These are phyloP conservation scores for Paralvinella palmiformis DNA, from an alignment of 1,140 invertebrate species.

Conservation along the genomic window DNA sequence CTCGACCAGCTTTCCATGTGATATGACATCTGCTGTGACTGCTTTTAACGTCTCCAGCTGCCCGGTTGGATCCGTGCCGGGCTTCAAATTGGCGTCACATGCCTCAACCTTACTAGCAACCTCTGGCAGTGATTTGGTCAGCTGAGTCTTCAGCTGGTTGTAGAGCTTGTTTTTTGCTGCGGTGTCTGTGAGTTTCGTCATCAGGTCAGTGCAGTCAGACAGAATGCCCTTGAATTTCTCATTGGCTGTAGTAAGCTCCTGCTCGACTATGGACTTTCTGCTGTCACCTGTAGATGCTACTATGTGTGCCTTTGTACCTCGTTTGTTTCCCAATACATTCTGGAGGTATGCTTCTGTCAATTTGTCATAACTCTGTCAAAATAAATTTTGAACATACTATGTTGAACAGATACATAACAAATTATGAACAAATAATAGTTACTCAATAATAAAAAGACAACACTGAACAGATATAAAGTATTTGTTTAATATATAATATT, in stretches of 20 bases:
- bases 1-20: slow-evolving; percentile 14
- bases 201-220: slow-evolving; percentile 7
- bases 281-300: not conserved
- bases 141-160: not conserved
- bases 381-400: too few species aligned
- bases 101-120: not conserved
- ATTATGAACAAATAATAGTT: too few species aligned
- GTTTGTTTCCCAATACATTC: too few species aligned
- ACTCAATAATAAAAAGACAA: too few species aligned
- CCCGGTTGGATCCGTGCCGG: not conserved
- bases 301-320: too few species aligned
- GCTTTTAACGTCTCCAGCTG: slow-evolving; percentile 10
- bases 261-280: not conserved
- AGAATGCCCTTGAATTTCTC: not conserved
- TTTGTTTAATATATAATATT: too few species aligned
- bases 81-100: not conserved
- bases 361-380: too few species aligned
- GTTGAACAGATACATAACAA: too few species aligned
- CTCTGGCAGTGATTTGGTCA: slow-evolving; percentile 5
- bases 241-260: not conserved
- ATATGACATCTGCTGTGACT: slow-evolving; percentile 11
- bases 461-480: too few species aligned
- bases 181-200: slow-evolving; percentile 3
- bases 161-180: slow-evolving; percentile 13
- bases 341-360: too few species aligned